Evolutionary conservation across 2,113 vertebrate genomes (phyloP).

Genomic region (Hirundichthys speculiger): DNA sequence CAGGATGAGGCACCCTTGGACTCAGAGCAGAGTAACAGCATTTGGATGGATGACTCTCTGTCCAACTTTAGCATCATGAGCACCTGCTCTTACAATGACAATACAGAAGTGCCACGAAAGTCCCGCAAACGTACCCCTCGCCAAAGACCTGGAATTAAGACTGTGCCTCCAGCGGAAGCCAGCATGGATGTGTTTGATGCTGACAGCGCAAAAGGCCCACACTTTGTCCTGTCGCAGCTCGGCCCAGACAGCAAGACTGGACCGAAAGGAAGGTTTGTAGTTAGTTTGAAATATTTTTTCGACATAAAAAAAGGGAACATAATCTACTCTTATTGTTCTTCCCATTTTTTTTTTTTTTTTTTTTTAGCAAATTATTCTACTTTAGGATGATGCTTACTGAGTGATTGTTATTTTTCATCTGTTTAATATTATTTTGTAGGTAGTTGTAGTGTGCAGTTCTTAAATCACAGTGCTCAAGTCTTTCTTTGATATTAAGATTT

Average conservation of each 20-base stretch:
- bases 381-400: too few relatives aligned
- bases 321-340: too few relatives aligned
- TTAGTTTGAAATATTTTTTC: not conserved
- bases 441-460: not conserved
- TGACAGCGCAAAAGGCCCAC: conserved; percentile 98
- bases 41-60: conserved; percentile 98
- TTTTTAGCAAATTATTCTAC: too few relatives aligned
- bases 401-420: not conserved
- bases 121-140: conserved; percentile 97
- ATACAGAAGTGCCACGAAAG: conserved; percentile 98
- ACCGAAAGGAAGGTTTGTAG: conserved; percentile 89
- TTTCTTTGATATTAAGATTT: not conserved
- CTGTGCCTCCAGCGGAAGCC: conserved; percentile 84
- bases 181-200: conserved; percentile 99
- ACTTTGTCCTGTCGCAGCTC: conserved; percentile 99
- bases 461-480: not conserved
- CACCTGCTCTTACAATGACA: conserved; percentile 97
- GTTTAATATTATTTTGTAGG: conserved; percentile 2
- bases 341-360: too few relatives aligned
- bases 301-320: too few relatives aligned
- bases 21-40: conserved; percentile 97
- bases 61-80: conserved; percentile 99
- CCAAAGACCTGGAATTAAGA: conserved; percentile 94
- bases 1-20: conserved; percentile 91
- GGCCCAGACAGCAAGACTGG: conserved; percentile 92